A percentile compares a stretch with the other conserved stretches of the same genome.
These are phyloP conservation scores for Teleopsis dalmanni DNA, from an alignment of 1,140 invertebrate genomes.

Conservation along the genomic window DNA sequence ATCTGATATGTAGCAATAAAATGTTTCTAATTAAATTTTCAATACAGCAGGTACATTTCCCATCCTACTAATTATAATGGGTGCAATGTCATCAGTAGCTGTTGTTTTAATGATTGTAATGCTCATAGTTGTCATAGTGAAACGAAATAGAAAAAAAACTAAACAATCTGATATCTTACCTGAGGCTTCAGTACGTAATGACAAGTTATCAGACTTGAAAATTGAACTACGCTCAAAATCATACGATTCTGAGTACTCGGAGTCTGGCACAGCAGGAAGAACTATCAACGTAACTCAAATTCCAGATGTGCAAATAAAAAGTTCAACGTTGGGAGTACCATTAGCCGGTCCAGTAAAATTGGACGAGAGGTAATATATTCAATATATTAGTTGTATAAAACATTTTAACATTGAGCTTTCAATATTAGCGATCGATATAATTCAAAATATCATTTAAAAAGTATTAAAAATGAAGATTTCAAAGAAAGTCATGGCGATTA, in stretches of 20 bases:
- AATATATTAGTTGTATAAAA: too few relatives aligned
- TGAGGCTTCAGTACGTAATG: slow-evolving; percentile 76
- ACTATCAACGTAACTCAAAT: slow-evolving; percentile 37
- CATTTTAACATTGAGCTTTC: too few relatives aligned
- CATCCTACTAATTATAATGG: slow-evolving; percentile 32
- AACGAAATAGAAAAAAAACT: slow-evolving; percentile 37
- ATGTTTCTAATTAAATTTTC: not conserved
- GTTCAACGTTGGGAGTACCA: slow-evolving; percentile 52
- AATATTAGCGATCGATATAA: slow-evolving; percentile 53
- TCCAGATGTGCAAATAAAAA: slow-evolving; percentile 44
- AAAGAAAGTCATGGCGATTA: slow-evolving; percentile 78
- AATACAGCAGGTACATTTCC: slow-evolving; percentile 24
- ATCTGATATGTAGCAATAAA: not conserved
- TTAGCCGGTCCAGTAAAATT: slow-evolving; percentile 70
- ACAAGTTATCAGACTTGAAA: slow-evolving; percentile 85
- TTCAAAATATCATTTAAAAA: slow-evolving; percentile 32
- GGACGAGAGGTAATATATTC: slow-evolving; percentile 45
- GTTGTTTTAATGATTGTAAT: slow-evolving; percentile 38
- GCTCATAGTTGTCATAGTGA: slow-evolving; percentile 32
- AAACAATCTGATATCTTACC: slow-evolving; percentile 42
- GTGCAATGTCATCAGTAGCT: slow-evolving; percentile 32
- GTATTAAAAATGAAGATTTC: slow-evolving; percentile 46
- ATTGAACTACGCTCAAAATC: slow-evolving; percentile 77
- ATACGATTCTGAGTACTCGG: slow-evolving; percentile 56
- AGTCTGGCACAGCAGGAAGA: slow-evolving; percentile 41